Evolutionary conservation across 2,113 vertebrate species (phyloP), one percentile per base, ranked within the genome.

Genomic region (Desmodus rotundus): DNA sequence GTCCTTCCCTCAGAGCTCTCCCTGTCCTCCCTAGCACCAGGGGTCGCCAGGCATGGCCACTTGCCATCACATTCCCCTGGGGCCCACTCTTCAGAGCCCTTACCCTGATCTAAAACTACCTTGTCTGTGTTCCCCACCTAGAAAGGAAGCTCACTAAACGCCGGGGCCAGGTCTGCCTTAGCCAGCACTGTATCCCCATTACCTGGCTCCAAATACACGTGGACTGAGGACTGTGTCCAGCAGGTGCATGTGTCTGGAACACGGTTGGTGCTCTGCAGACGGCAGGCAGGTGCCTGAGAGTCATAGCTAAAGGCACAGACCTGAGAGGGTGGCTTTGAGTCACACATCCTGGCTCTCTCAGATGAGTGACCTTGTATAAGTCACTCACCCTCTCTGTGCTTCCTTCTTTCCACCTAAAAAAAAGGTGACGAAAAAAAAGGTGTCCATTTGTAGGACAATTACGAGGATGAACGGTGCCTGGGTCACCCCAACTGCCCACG

Each of bases 381-480:
- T 36, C 83, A 58, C 33, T 16, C 22, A 26, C 1, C 5, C 31
- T 70, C 31, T 61, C 15, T 19, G 2, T 9, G 41, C 45, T 65
- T 24, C 80, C 47, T 45, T 58, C 47, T 26, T 80, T 4, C 33
- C 26, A 41, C 7, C 87, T 72, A 54, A 14, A 70, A 61, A 15
- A 11, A 28, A 28, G 22, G 10, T 3, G 4, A 16, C 10, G 17
- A 13, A 1, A 22, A 13, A 1, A 11, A 22, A 3, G 17, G 24
- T 2, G 68, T 36, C 61, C 14, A 0, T 26, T 7, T 41, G 10
- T 3, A 47, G 68, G 45, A 14, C 0, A 1, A 5, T 11, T 22
- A 33, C 0, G 7, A 36, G 58, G 24, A 19, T 5, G 3, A 24
- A 5, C 0, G 3, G 45, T 0, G 26, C 43, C n/a, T 1, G 43